Evolutionary conservation across 1,140 invertebrate species (phyloP), one percentile per base, ranked within the genome.

Genomic region (Zaprionus gabonicus): DNA sequence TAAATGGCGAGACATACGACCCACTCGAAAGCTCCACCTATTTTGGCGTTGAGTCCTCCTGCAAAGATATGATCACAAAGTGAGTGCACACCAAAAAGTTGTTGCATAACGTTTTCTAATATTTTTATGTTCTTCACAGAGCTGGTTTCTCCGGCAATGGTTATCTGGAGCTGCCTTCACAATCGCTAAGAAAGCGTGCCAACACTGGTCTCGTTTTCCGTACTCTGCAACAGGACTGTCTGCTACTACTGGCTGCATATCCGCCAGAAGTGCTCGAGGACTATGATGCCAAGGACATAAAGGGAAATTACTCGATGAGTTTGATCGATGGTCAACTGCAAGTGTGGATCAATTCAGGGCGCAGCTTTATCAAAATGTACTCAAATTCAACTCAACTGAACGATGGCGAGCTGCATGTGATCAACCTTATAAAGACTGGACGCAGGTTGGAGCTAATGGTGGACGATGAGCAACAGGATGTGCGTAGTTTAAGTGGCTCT

Each of bases 101-200:
- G 2, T 4, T 1, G 13, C 36, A 15, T 2, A 46, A 46, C n/a
- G 25, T 27, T 34, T 27, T 46, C 20, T 53, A 9, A 46, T 17
- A 7, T 2, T 41, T n/a, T 41, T 4, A 7, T n/a, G 6, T 17
- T 46, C 7, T 55, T 17, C 1, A n/a, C 78, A 94, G 95, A 57
- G 95, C 95, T 70, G 96, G 96, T 68, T 97, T 97, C 87, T 94
- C 95, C 65, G 97, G 97, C 6, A 94, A 95, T 66, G 97, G 97
- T 1, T 98, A 95, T 91, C 93, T 98, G 20, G 96, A 98, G 92
- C 93, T 97, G 64, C 93, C 94, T 0, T 95, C 95, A 0, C 95
- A 95, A 34, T 94, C 95, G 0, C 88, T 98, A 0, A 94, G 94
- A 38, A 96, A 95, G 82, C 96, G 94, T 76, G 94, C 94, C 55